Base-by-base conservation (phyloP, 2,797 vertebrate species). In the Chelmon rostratus region DNA sequence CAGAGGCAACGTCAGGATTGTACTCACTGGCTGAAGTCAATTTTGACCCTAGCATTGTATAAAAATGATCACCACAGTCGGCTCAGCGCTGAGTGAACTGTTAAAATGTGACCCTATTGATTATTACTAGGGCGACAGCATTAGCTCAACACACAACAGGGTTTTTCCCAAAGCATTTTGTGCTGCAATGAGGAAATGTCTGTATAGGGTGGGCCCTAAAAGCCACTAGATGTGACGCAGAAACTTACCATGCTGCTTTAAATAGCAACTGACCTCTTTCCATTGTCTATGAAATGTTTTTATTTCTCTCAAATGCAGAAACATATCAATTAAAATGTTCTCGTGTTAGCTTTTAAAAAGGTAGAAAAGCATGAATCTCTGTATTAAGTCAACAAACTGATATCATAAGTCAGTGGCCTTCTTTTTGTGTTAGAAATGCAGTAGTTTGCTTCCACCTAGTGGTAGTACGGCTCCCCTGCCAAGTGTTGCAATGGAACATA, bases 371-470 rank as follows among this genome's bases (percentile, higher is more conserved):
- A 59, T 47, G 23, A 37, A 37, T 15, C 19, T 42, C 21, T 44
- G 2, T 37, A 19, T 47, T 6, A 11, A 28, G 0, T 16, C 42
- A 37, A 42, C 42, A 63, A 28, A 42, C 11, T 57, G 4, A 38
- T 44, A 42, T 18, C 37, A 18, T 0, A 62, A 23, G 33, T 61
- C 59, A 69, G 11, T 8, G 40, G 18, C 25, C 35, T 63, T 49
- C 0, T 18, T 53, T 46, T 37, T 19, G 18, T 53, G 19, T 44
- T 40, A 33, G 2, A 86, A 31, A 77, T 56, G 1, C 25, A 46
- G 63, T 44, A 11, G n/a, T 47, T 28, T 90, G 84, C 73, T 79
- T 78, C 91, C 88, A 56, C 75, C 91, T 89, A 83, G 88, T 93
- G 93, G 89, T 64, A 61, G 25, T 18, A 72, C 15, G 6, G 15